Base-by-base conservation (phyloP, 2,797 vertebrate species). In the Cygnus olor region DNA sequence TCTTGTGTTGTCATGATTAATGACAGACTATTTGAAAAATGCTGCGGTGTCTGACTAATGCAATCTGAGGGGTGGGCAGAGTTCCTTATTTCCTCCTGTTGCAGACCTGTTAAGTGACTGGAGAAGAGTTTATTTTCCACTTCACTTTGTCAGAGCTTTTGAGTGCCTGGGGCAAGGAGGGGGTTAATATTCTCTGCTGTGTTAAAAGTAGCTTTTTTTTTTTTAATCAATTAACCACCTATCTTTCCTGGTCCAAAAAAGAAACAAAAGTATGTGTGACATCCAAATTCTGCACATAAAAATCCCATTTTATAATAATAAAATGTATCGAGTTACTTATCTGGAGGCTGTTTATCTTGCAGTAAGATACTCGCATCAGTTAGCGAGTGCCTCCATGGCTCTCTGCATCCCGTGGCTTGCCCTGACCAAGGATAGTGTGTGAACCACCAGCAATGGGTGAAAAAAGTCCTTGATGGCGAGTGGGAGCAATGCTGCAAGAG, bases 341-440 rank as follows among this genome's bases (percentile, higher is more conserved):
- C 68, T 64, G 77, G 58, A 65, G 74, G 56, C 65, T 11, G 0
- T 10, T 78, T 10, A 2, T 10, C 73, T 11, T 28, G 34, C 79
- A 58, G 1, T 13, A 32, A 21, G 13, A 8, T 3, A 4, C 18
- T 0, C 0, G 24, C 9, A 4, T 25, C 69, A 4, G 69, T 47
- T 9, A 45, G 56, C 38, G 2, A 64, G 85, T 7, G 49, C 36
- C 73, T 28, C 69, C 2, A 0, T 3, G 34, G n/a, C 72, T 60
- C 69, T 18, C 47, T 42, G 6, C 88, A 16, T 9, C 85, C 36
- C 27, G 51, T 25, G 60, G 16, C 56, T 38, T 16, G 30, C 14
- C 27, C 38, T 63, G 61, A 63, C 38, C 27, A 40, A 63, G 16
- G 38, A 40, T 17, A 28, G 25, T 3, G 8, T 40, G 36, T 63